Evolutionary conservation across 2,113 vertebrate species (phyloP), one percentile per base, ranked within the genome.

Genomic region (Prionailurus viverrinus): DNA sequence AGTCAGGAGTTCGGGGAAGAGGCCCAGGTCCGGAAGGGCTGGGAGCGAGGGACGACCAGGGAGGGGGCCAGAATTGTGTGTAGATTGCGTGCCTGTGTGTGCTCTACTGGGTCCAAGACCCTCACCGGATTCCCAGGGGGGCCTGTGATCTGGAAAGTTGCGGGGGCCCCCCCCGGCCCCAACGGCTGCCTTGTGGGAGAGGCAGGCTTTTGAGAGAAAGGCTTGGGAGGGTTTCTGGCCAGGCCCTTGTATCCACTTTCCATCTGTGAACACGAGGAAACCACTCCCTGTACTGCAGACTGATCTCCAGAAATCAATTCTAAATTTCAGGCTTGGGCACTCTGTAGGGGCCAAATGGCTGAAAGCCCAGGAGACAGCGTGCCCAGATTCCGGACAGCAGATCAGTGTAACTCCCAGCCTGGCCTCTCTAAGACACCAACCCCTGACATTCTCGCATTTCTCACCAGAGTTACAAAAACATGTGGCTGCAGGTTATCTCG

Each of bases 291-390:
- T 5, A 27, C 92, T 89, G 33, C 85, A 66, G 61, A 71, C 94
- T n/a, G 29, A 91, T 87, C 89, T 19, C 55, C 79, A 63, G 85
- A 89, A 93, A 65, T 63, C 93, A 27, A 5, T 39, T 55, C 81
- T n/a, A 13, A 53, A 18, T 39, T 1, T 19, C 45, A 71, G 66
- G 71, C 84, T 36, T 27, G 21, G 33, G 87, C 1, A 4, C 71
- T 76, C 16, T 19, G 1, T 4, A 3, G 63, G 65, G 79, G 91
- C 96, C 97, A 89, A 39, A 36, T 94, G 97, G 95, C 97, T 48
- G 66, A 63, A 63, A 9, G 91, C 96, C 93, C 78, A 51, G 95
- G 83, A 69, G 83, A 69, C 31, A 27, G 48, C 16, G n/a, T 45
- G 90, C 95, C 89, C 93, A 39, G 89, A 76, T 92, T 83, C 96